Evolutionary conservation across 2,797 vertebrate genomes (phyloP), one percentile per base, ranked within the genome.

Genomic region (Echiichthys vipera): DNA sequence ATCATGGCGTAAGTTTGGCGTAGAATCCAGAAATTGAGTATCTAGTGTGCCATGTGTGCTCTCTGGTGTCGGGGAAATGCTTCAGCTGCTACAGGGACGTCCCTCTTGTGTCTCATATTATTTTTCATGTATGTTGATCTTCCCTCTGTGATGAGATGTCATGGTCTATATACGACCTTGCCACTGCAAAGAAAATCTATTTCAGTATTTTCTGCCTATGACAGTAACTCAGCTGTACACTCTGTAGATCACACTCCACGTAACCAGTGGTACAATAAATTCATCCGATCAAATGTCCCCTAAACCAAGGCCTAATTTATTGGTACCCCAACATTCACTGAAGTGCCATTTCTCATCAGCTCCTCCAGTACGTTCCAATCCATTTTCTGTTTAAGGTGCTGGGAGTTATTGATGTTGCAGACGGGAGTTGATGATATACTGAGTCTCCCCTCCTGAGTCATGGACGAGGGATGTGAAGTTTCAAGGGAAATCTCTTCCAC

Each of bases 1-100:
- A 99, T 99, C 94, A 99, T 99, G 98, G 96, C 98, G 98, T 99
- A 93, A 97, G 98, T 97, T 32, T 74, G 15, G 6, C 20, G 15
- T 5, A 36, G 4, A n/a, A n/a, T n/a, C n/a, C n/a, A n/a, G n/a
- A n/a, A n/a, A n/a, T n/a, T n/a, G n/a, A n/a, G n/a, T n/a, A n/a
- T n/a, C n/a, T n/a, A n/a, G n/a, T 13, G 29, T 50, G 8, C 43
- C 65, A 11, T 65, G 45, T 57, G 13, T 36, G 11, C 49, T 50
- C 49, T 49, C 37, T 47, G 53, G 42, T 53, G 14, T 20, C 13
- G 64, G 30, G 39, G 24, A 62, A 54, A 47, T 37, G 22, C 45
- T 69, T 18, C 53, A 68, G 54, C 49, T 68, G 51, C 51, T 25
- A 69, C 30, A 56, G 50, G 32, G 27, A 63, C 34, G 11, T 70